Evolutionary conservation across 1,140 invertebrate genomes (phyloP), one percentile per base, ranked within the genome.

Genomic region (Scaptomyza pallida): DNA sequence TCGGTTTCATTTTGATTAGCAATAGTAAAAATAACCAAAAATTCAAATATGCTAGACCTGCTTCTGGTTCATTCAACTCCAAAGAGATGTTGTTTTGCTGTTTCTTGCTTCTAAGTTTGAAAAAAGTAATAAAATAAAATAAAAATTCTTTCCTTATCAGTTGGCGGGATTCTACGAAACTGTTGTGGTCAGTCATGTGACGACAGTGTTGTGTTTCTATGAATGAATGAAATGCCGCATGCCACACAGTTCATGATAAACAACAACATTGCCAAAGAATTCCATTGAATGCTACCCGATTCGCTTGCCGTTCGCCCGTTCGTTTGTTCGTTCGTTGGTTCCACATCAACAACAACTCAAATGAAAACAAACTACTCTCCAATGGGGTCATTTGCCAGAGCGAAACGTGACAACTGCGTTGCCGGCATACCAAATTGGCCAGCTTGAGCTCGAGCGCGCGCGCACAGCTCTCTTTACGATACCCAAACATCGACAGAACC

Each of bases 181-280:
- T 52, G 8, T n/a, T 6, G 17, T 47, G 33, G 37, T 45, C 30
- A 35, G 37, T 71, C 68, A 71, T 40, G 35, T 65, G 68, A 65
- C 37, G 30, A 47, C 9, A n/a, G 61, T 23, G 19, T 70, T 63
- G 35, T 17, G 33, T 60, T 72, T 68, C 70, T 68, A 68, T 72
- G 70, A 72, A 68, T 72, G 70, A 72, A 68, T 72, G 64, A 72
- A 72, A 63, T 61, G 56, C 56, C 51, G 60, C 59, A 63, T 71
- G 68, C 68, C 60, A 52, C 45, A 43, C 17, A 35, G 19, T 35
- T 21, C 44, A 60, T 23, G 16, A 48, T 60, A 60, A 64, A 48
- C 57, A 64, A 48, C 57, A 60, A 41, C 54, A 30, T 30, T 44
- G 13, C 5, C 15, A 5, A 9, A n/a, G 15, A 44, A 33, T 57